These are phyloP conservation scores for Stomatorhinus walkeri DNA, from an alignment of 2,797 vertebrate genomes.

Conservation along the genomic window DNA sequence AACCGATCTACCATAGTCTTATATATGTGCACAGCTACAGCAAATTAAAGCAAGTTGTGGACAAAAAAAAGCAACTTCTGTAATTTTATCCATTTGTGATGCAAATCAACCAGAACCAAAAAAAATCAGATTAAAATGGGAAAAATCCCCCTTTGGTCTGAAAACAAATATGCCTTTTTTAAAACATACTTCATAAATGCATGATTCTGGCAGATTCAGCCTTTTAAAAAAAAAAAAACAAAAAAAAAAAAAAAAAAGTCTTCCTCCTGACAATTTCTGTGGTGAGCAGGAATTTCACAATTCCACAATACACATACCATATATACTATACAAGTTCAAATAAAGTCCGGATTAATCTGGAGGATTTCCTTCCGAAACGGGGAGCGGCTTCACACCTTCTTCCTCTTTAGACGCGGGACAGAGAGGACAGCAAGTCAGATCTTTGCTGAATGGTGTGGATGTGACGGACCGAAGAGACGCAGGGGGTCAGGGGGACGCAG, in stretches of 20 bases:
- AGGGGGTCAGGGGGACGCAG: not conserved
- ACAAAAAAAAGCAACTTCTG: constrained; percentile 50
- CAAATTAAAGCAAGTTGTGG: constrained; percentile 63
- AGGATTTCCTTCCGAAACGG: not conserved
- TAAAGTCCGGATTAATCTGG: constrained; percentile 2
- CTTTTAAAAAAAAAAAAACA: not conserved
- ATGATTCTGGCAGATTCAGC: not conserved
- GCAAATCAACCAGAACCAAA: not conserved
- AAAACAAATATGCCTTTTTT: constrained; percentile 23
- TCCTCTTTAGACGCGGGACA: constrained; percentile 44
- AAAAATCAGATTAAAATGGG: constrained; percentile 2
- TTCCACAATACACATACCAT: constrained; percentile 19
- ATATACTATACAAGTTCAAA: constrained; percentile 15
- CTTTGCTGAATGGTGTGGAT: constrained; percentile 39
- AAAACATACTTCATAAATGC: constrained; percentile 13
- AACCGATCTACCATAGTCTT: constrained; percentile 49
- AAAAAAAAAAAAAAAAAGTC: not conserved
- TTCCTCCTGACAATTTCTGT: constrained; percentile 44
- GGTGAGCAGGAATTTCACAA: constrained; percentile 7
- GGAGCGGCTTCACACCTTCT: not conserved
- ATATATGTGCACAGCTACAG: constrained; percentile 71
- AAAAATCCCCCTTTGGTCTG: constrained; percentile 56
- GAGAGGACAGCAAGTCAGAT: constrained; percentile 25
- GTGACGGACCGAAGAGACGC: not conserved
- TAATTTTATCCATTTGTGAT: constrained; percentile 32